Evolutionary conservation across 2,888 invertebrate genomes (phyloP).

Genomic region (Pasiphila rectangulata): DNA sequence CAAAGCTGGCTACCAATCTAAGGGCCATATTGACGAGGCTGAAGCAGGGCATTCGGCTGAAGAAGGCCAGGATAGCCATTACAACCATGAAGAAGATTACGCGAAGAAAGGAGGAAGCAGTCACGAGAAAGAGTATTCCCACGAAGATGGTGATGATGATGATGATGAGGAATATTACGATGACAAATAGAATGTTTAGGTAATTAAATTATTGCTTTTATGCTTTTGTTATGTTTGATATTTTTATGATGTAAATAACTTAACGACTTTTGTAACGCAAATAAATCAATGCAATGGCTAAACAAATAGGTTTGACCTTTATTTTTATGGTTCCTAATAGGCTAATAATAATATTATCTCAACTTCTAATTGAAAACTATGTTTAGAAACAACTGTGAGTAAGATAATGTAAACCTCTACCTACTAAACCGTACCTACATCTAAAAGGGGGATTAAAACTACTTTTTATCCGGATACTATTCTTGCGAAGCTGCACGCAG

Average conservation of each 20-base stretch:
- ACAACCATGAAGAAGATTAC: constrained; percentile 77
- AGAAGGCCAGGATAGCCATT: constrained; percentile 79
- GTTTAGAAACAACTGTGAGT: too few relatives aligned
- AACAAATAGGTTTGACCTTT: neutral
- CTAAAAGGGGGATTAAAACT: too few relatives aligned
- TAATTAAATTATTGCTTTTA: constrained; percentile 54
- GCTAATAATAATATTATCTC: too few relatives aligned
- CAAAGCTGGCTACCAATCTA: constrained; percentile 79
- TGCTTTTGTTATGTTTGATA: constrained; percentile 74
- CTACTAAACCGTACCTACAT: too few relatives aligned
- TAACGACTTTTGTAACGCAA: constrained; percentile 59
- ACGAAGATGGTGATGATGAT: constrained; percentile 55
- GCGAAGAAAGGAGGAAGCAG: constrained; percentile 76
- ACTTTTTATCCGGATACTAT: too few relatives aligned
- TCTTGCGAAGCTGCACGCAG: too few relatives aligned
- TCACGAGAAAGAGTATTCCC: constrained; percentile 71
- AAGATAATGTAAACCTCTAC: too few relatives aligned
- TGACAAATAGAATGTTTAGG: constrained; percentile 36
- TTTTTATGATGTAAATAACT: constrained; percentile 48
- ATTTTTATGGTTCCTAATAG: too few relatives aligned
- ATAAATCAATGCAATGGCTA: constrained; percentile 44
- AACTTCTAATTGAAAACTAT: too few relatives aligned
- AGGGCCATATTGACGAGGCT: constrained; percentile 77
- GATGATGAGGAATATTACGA: constrained; percentile 49
- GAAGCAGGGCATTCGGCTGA: constrained; percentile 80